A percentile compares a stretch with the other conserved stretches of the same genome.
Evolutionary conservation across 35 echinoderm and acorn worm species (phyloP).

Genomic region (Heliocidaris tuberculata): DNA sequence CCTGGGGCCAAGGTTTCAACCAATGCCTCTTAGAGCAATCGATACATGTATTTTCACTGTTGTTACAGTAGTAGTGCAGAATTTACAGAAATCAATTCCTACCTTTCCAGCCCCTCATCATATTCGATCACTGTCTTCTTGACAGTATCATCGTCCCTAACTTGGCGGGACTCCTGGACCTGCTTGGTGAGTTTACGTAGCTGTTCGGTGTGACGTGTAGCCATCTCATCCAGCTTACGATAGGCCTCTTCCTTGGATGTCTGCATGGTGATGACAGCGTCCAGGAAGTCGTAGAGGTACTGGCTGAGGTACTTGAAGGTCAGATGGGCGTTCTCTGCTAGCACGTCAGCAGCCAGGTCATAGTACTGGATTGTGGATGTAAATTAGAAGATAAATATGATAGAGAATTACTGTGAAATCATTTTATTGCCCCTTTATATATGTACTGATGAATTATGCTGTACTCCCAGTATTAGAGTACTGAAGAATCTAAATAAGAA

Average conservation of each 20-base stretch:
- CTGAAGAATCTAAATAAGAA: no score
- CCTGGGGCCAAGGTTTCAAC: neutral
- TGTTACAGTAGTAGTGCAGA: neutral
- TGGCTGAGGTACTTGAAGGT: conserved; percentile 95
- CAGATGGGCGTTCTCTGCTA: conserved; percentile 97
- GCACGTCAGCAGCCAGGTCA: conserved; percentile 91
- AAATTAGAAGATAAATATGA: neutral
- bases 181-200: conserved; percentile 94
- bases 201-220: conserved; percentile 91
- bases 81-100: neutral
- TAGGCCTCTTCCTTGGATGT: conserved; percentile 94
- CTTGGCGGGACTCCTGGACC: conserved; percentile 87
- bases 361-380: conserved; percentile 76
- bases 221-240: conserved; percentile 92
- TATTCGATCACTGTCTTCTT: conserved; percentile 98
- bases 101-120: conserved; percentile 96
- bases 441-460: no score
- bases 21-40: neutral
- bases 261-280: conserved; percentile 97
- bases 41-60: neutral
- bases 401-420: neutral
- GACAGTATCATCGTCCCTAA: conserved; percentile 85
- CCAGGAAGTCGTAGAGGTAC: conserved; percentile 95
- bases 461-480: no score
- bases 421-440: no score